Base-by-base conservation (phyloP, 2,113 vertebrate species). In the Carassius gibelio region DNA sequence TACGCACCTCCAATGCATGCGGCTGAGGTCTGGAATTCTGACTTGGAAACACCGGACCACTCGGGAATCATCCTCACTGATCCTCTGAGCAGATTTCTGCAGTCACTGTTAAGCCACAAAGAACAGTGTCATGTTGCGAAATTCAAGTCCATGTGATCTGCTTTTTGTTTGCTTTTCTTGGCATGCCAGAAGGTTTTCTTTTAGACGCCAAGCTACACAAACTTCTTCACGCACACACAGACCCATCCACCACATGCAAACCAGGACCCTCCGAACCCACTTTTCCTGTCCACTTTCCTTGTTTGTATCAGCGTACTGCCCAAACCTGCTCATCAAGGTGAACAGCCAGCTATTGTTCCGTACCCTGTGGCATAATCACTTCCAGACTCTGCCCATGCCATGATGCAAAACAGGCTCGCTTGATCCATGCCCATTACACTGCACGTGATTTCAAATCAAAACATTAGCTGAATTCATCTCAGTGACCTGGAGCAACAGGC, bases 291-390 rank as follows among this genome's bases (percentile, higher is more conserved):
- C 61, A 55, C 61, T 7, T 34, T 75, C 55, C 38, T 64, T 80
- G 59, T 66, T 80, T 38, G 48, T 55, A 66, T 82, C 78, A 38
- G 8, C 30, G 72, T 23, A 36, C 85, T 75, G 83, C 76, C 83
- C 69, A 77, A 84, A 82, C 50, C 62, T 75, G 86, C 87, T 82
- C 52, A 42, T 85, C 78, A 76, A 88, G 87, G 84, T 88, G 79
- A 88, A 85, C 79, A 88, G 79, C 79, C 81, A 59, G 81, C 74
- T 64, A 85, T 88, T 85, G 87, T 79, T 82, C 61, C 38, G 52
- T 66, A 36, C 79, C 59, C 72, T 19, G 55, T 75, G 38, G 80
- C 42, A 81, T 52, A 81, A 81, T 69, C 79, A 69, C 62, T 36
- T 81, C 45, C 79, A 81, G 79, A 68, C 62, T 52, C 79, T n/a